Conservation (phyloP, 2,113 vertebrate genomes). For the Myiagra hebetior region DNA sequence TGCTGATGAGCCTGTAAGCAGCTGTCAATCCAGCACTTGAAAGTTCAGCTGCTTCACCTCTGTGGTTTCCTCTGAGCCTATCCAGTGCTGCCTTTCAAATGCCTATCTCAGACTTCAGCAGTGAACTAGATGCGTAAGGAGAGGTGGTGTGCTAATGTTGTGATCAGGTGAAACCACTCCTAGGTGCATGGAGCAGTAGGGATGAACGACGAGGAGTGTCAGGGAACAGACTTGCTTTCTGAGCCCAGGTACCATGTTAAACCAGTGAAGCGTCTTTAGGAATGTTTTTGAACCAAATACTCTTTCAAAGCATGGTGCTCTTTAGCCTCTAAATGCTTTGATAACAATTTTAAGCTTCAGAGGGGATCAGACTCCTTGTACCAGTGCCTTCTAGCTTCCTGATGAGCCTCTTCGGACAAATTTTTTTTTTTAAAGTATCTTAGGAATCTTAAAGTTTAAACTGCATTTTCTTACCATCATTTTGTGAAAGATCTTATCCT, state of each 20-base stretch:
- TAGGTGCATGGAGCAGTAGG: not conserved
- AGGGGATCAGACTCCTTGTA: not conserved
- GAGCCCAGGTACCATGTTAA: not conserved
- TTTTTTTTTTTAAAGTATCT: not conserved
- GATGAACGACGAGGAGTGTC: not conserved
- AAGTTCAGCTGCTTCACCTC: not conserved
- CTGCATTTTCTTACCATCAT: not conserved
- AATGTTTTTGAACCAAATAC: conserved; percentile 17
- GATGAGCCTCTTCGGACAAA: not conserved
- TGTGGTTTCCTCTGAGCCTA: not conserved
- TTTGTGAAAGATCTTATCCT: not conserved
- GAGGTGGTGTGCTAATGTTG: not conserved
- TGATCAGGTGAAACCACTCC: not conserved
- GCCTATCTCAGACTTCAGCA: not conserved
- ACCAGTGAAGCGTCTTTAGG: not conserved
- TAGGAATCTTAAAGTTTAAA: not conserved
- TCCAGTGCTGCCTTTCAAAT: not conserved
- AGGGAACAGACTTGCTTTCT: not conserved
- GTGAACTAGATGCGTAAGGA: not conserved
- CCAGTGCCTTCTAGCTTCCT: not conserved
- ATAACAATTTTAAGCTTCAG: not conserved
- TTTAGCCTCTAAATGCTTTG: not conserved
- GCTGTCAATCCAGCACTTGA: not conserved
- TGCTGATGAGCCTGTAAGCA: not conserved
- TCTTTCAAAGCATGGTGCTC: not conserved